These are phyloP conservation scores for Phoeniculus purpureus DNA, from an alignment of 2,797 vertebrate genomes.

Conservation along the genomic window DNA sequence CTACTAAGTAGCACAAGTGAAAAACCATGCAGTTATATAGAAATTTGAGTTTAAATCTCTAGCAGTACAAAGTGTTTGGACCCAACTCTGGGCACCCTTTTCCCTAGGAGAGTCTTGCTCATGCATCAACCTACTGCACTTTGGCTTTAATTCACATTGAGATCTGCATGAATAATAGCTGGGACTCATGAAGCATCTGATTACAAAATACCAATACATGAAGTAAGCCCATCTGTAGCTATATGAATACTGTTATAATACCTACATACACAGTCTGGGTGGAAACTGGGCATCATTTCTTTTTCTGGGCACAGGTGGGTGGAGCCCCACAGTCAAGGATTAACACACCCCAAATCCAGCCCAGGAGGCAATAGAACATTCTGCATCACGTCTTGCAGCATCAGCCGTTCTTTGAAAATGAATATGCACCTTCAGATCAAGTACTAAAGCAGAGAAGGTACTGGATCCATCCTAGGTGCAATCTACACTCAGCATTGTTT, in stretches of 20 bases:
- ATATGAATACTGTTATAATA: rapidly evolving
- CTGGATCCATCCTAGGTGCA: not conserved
- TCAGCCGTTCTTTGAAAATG: not conserved
- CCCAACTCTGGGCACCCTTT: not conserved
- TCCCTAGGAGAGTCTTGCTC: not conserved
- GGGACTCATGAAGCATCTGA: not conserved
- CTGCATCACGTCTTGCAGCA: not conserved
- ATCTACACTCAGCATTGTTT: not conserved
- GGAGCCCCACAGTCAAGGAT: not conserved
- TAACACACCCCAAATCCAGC: not conserved
- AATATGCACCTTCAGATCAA: not conserved
- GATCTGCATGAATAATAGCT: not conserved
- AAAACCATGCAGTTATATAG: not conserved
- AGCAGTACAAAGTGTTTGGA: not conserved
- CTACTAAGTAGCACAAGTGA: not conserved
- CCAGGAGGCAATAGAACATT: not conserved
- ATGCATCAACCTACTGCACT: not conserved
- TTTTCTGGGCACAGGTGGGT: not conserved
- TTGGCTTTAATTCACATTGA: not conserved
- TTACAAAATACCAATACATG: not conserved
- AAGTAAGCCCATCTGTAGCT: not conserved
- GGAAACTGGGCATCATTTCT: not conserved
- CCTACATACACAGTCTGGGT: not conserved
- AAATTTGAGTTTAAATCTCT: not conserved
- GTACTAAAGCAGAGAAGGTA: not conserved